Base-by-base conservation (phyloP, 2,888 invertebrate species). In the Rhagonycha lutea region DNA sequence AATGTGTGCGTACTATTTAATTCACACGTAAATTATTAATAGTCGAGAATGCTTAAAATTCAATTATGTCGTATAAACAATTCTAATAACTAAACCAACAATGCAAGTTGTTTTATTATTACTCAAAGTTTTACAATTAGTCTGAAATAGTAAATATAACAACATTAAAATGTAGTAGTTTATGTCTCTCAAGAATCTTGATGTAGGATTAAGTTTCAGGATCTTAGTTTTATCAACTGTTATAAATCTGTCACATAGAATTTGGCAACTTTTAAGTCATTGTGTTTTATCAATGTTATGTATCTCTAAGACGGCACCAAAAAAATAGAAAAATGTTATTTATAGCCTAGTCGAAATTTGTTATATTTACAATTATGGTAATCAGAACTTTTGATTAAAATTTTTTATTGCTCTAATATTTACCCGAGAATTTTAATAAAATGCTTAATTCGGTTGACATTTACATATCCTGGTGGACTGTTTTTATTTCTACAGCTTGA, bases 401-500 rank as follows among this genome's bases (percentile, higher is more conserved):
- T 47, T 47, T 47, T 47, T 47, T 47, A 47, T 47, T 47, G 47
- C 47, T 47, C 12, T 47, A 47, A 47, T 47, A 47, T 47, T 47
- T 47, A 47, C n/a, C 7, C 47, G n/a, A 47, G n/a, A 47, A 8
- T n/a, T 32, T 32, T 29, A 61, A 26, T 70, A 23, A 61, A 28
- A 61, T 74, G 63, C 62, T 61, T 61, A 63, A 74, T 70, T 69
- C 67, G 60, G 12, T 70, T 32, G 75, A 62, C 76, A 70, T 76
- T 74, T 76, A 74, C 65, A 29, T 74, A 72, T 72, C 68, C 70
- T 69, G 14, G 69, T 47, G 72, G 69, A 75, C 74, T 62, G 28
- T 74, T 77, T 77, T 77, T 77, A 77, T 77, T 77, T 70, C 72
- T 68, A 75, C 47, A 47, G 74, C 75, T 77, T 75, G 77, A 77